Evolutionary conservation across 2,113 vertebrate genomes (phyloP).

Genomic region (Odontophorus gujanensis): DNA sequence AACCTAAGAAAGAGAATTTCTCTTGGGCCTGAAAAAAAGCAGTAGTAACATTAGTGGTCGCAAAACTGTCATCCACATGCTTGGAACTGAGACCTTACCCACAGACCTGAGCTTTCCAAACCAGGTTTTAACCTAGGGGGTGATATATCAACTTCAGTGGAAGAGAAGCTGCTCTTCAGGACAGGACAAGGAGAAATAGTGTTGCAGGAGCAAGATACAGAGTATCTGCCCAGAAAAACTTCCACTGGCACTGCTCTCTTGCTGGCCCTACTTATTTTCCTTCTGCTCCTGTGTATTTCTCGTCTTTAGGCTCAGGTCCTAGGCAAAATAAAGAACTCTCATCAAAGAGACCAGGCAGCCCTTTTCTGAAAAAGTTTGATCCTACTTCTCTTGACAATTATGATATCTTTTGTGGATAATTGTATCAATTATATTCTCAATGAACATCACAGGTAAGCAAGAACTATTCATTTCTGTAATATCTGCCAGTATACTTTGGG

Average conservation of each 20-base stretch:
- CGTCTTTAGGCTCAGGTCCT: neutral
- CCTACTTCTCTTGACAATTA: neutral
- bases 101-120: neutral
- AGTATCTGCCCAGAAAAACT: conserved; percentile 4
- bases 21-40: neutral
- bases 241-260: neutral
- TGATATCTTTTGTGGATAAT: neutral
- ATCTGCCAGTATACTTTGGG: neutral
- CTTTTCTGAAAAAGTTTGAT: conserved; percentile 5
- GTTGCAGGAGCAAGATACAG: neutral
- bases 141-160: neutral
- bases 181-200: neutral
- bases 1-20: neutral
- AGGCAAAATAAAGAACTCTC: neutral
- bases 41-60: neutral
- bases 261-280: neutral
- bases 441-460: neutral
- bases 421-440: neutral
- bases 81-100: neutral
- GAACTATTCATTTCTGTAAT: neutral
- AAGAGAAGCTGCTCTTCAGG: neutral
- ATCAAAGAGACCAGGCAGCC: conserved; percentile 46
- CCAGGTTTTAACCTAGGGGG: neutral
- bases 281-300: neutral
- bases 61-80: neutral